Evolutionary conservation across 2,113 vertebrate species (phyloP), one percentile per base, ranked within the genome.

Genomic region (Entomyzon cyanotis): DNA sequence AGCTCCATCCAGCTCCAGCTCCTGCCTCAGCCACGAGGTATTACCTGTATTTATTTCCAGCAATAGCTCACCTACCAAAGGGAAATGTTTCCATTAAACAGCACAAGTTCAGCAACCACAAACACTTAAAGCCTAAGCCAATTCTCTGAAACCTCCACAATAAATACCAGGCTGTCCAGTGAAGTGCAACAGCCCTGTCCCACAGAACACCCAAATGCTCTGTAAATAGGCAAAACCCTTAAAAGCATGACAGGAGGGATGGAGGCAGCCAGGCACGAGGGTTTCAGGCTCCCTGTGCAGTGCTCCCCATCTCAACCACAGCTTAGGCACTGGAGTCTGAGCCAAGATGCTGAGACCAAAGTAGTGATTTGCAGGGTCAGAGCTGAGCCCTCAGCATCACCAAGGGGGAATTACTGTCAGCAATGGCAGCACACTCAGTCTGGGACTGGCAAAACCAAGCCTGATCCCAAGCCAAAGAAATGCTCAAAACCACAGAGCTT

Each of bases 51-150:
- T 86, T 92, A 52, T 53, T 42, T 67, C 64, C 18, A 76, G 50
- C 82, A 49, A 47, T 5, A 87, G 65, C 42, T 88, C 42, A 67
- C 79, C 87, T 75, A 77, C 30, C 58, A 55, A 86, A 90, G 47
- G 47, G 52, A 94, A 80, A 10, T 25, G 63, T 70, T 90, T 93
- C 71, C 52, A 78, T 68, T 86, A 90, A 92, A 74, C 71, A 93
- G 70, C 67, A 70, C 22, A 11, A 90, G 78, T 44, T 58, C 89
- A 83, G 67, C 56, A 60, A 60, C 71, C 71, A 76, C 70, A 95
- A 93, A 67, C 12, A 70, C 55, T 73, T 53, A 22, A 76, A 73
- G 74, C 16, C 63, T 11, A 20, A 63, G 59, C 50, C 63, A 73
- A 7, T 46, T 52, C 46, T 55, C 75, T 15, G 25, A 80, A 79